These are phyloP conservation scores for Nipponia nippon DNA, from an alignment of 2,113 vertebrate genomes.

Conservation along the genomic window DNA sequence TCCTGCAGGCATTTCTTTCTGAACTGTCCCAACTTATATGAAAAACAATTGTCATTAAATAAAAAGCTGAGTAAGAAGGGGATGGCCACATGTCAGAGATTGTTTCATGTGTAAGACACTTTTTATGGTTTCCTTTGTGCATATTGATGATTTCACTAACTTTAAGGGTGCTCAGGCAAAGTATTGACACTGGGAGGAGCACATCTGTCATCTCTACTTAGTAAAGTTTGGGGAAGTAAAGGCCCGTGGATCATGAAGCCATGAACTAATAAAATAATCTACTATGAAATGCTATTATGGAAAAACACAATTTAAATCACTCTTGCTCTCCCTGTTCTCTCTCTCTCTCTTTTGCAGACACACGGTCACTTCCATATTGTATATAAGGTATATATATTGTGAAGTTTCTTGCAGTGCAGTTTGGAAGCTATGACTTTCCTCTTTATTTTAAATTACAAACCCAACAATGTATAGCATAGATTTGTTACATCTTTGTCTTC, in stretches of 20 bases:
- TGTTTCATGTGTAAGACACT: neutral
- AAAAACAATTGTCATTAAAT: neutral
- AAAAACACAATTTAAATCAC: neutral
- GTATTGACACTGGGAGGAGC: neutral
- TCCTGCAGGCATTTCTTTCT: neutral
- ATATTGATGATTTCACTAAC: neutral
- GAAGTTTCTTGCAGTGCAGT: neutral
- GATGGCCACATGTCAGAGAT: neutral
- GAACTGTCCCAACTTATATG: neutral
- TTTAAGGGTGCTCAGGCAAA: neutral
- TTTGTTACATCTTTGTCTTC: neutral
- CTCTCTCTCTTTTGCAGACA: neutral
- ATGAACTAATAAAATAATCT: neutral
- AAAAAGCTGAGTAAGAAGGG: neutral
- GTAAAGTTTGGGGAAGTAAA: neutral
- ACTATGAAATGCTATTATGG: neutral
- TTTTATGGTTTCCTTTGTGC: neutral
- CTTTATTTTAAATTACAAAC: neutral
- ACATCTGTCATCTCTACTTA: neutral
- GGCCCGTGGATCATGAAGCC: neutral
- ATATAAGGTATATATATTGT: neutral
- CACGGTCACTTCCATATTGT: neutral
- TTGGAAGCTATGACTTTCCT: neutral
- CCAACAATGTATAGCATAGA: rapidly evolving
- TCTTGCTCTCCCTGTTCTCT: neutral